Conservation (phyloP, 92 coral and sea anemone species). For the Bergia sp. region DNA sequence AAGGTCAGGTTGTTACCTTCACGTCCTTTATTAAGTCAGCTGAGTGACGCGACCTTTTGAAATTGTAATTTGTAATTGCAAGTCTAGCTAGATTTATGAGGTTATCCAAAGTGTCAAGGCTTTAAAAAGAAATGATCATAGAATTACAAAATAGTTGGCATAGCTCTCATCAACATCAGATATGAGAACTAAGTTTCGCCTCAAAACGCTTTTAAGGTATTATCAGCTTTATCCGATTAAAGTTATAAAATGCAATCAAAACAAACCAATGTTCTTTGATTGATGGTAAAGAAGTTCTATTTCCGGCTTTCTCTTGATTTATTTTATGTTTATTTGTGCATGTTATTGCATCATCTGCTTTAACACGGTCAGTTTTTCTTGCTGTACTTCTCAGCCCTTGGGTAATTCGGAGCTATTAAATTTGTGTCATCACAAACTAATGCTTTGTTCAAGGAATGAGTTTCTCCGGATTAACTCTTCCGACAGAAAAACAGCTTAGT, state of each 20-base stretch:
- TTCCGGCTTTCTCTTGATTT: too few species aligned
- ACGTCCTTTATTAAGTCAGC: too few species aligned
- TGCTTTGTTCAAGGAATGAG: neutral
- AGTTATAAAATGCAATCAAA: neutral
- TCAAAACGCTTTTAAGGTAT: neutral
- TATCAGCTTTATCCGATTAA: neutral
- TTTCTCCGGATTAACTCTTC: too few species aligned
- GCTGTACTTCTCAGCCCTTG: too few species aligned
- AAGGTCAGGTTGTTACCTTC: neutral
- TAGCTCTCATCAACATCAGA: neutral
- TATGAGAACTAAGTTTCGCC: neutral
- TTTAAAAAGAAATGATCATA: neutral
- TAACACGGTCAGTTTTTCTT: too few species aligned
- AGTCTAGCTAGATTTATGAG: too few species aligned
- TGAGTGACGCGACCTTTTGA: too few species aligned
- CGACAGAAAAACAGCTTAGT: neutral
- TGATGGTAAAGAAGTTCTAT: neutral
- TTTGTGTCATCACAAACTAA: neutral
- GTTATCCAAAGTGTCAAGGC: neutral
- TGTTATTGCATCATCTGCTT: too few species aligned
- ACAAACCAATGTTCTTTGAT: neutral
- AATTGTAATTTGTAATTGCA: too few species aligned
- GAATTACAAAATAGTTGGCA: too few species aligned
- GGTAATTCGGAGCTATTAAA: neutral
- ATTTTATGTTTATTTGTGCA: too few species aligned